Evolutionary conservation across 2,113 vertebrate species (phyloP).

Genomic region (Coptodon bakossiorum): DNA sequence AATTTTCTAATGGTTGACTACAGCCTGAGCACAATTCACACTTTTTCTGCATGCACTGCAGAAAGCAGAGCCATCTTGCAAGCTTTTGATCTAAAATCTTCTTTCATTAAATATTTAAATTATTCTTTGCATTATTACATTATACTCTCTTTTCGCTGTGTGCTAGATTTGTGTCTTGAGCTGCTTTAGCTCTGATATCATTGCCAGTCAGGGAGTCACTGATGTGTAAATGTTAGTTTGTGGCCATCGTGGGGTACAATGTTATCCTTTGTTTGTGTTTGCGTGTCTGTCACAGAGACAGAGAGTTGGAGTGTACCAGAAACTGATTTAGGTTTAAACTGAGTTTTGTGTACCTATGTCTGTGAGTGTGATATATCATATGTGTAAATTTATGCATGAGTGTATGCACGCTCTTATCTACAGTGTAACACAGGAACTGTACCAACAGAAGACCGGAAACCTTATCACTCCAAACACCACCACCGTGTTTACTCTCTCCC

Average conservation of each 20-base stretch:
- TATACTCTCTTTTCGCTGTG: not conserved
- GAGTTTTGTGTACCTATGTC: not conserved
- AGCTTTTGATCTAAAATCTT: not conserved
- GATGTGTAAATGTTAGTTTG: slow-evolving; percentile 3
- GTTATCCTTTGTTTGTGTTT: not conserved
- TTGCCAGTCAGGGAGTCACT: not conserved
- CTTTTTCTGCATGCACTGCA: not conserved
- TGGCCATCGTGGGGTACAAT: not conserved
- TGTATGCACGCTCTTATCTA: slow-evolving; percentile 52
- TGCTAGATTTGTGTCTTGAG: not conserved
- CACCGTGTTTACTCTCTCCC: slow-evolving; percentile 43
- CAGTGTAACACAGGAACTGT: slow-evolving; percentile 54
- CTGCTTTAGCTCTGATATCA: not conserved
- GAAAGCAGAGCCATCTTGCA: not conserved
- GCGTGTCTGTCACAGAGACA: not conserved
- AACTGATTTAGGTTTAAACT: not conserved
- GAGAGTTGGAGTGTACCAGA: not conserved
- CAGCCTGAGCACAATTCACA: not conserved
- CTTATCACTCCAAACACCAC: slow-evolving; percentile 53
- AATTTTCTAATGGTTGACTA: not conserved
- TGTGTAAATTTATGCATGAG: not conserved
- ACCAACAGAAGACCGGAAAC: slow-evolving; percentile 55
- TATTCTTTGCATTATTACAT: not conserved
- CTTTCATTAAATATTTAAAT: not conserved
- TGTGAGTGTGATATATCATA: not conserved